Percentiles rank a stretch among this genome's conserved stretches.
These are phyloP conservation scores for Papilio machaon DNA, from an alignment of 1,140 invertebrate genomes.

Conservation along the genomic window DNA sequence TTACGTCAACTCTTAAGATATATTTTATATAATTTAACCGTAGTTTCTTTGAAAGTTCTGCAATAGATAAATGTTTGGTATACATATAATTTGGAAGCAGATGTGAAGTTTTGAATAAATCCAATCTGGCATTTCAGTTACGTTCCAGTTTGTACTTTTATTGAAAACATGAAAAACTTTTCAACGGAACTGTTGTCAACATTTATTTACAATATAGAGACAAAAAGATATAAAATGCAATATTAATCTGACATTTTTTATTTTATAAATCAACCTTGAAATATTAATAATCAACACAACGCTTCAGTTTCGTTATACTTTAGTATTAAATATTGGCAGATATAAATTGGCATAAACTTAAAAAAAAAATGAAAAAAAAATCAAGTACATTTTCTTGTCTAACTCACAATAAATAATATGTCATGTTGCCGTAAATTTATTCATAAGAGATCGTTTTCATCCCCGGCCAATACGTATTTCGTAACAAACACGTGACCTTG, in stretches of 20 bases:
- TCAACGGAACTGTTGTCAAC: not conserved
- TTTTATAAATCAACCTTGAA: not conserved
- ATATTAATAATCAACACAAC: not conserved
- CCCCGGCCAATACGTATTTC: not conserved
- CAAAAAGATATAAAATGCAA: not conserved
- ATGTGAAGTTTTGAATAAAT: constrained; percentile 4
- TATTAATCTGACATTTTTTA: not conserved
- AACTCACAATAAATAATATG: too few relatives aligned
- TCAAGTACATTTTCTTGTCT: too few relatives aligned
- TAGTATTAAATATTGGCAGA: too few relatives aligned
- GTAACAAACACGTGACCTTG: not conserved
- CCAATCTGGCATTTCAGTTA: not conserved
- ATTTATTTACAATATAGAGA: not conserved
- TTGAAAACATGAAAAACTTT: not conserved
- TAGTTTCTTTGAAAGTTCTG: not conserved
- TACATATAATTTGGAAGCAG: not conserved
- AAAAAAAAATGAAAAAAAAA: not conserved
- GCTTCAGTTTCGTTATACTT: too few relatives aligned
- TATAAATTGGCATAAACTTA: too few relatives aligned
- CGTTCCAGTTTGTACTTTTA: not conserved
- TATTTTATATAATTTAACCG: too few relatives aligned
- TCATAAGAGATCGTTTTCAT: too few relatives aligned
- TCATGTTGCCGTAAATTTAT: too few relatives aligned
- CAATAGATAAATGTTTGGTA: constrained; percentile 2
- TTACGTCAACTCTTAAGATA: too few relatives aligned